Base-by-base conservation (phyloP, 2,113 vertebrate species). In the Numida meleagris region DNA sequence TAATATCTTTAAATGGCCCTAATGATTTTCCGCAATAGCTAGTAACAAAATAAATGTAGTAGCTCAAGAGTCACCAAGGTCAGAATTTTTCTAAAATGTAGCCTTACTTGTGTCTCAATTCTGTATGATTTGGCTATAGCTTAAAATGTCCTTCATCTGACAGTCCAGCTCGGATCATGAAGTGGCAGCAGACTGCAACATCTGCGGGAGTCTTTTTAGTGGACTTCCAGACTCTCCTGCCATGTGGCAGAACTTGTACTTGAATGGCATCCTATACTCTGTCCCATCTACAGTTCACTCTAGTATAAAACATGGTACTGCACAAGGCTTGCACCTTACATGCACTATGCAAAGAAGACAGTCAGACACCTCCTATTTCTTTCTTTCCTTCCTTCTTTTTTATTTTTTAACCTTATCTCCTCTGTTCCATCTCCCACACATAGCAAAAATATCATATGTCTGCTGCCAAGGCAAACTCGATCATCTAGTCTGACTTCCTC, bases 401-500 rank as follows among this genome's bases (percentile, higher is more conserved):
- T 19, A 51, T 51, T 53, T 53, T 50, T 71, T 50, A 15, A 36
- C 29, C 31, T 45, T 38, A 18, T 78, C 33, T 70, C 29, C 24
- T 93, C 40, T 36, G 24, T 45, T 40, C 9, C 34, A 29, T 83
- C 67, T 95, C 89, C 79, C 85, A 94, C 85, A 86, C 78, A 57
- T 34, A 77, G 67, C 55, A 95, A 91, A 89, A 95, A 87, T 87
- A 91, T 51, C 87, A 29, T 53, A 59, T 9, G 25, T 71, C 55
- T 0, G 0, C 82, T 93, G 93, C 91, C 82, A 92, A 93, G 83
- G 62, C 51, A 94, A 93, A 94, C 86, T 94, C 9, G 17, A 79
- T 95, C 86, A 96, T 93, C 92, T 91, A 65, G 84, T 95, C 79
- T 93, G 87, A 94, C 82, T 96, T 96, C 87, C 79, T 67, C 65